Evolutionary conservation across 1,140 invertebrate species (phyloP).

Genomic region (Eciton burchellii): DNA sequence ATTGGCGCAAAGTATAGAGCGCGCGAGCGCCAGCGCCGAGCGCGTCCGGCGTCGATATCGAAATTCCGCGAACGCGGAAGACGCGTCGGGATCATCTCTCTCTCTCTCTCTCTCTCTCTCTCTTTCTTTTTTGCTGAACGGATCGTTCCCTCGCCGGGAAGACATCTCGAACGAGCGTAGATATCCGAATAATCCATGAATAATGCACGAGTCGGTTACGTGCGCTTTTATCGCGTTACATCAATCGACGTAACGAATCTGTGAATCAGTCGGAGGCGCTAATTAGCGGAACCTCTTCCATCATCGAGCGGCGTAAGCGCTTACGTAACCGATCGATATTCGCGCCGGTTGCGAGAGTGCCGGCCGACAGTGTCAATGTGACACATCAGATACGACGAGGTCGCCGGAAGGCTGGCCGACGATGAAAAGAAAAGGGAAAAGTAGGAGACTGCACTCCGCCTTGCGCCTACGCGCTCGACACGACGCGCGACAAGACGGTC

Average conservation of each 20-base stretch:
- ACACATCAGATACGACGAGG: neutral
- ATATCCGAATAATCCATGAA: neutral
- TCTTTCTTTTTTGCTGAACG: neutral
- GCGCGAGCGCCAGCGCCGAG: neutral
- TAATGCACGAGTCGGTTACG: neutral
- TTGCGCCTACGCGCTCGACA: conserved; percentile 70
- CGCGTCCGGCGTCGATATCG: conserved; percentile 24
- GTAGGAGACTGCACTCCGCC: conserved; percentile 57
- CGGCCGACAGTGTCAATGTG: neutral
- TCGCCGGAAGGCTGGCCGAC: neutral
- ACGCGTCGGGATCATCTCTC: neutral
- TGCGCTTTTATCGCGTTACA: too few relatives aligned
- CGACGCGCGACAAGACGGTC: conserved; percentile 65
- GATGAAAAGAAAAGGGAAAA: conserved; percentile 57
- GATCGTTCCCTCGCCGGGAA: neutral
- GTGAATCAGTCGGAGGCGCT: too few relatives aligned
- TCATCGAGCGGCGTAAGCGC: too few relatives aligned
- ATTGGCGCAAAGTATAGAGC: conserved; percentile 58
- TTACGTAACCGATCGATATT: neutral
- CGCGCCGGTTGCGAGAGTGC: too few relatives aligned
- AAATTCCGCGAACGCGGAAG: conserved; percentile 46
- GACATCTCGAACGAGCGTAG: neutral
- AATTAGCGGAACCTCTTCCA: too few relatives aligned
- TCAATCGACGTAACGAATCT: too few relatives aligned
- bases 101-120: too few relatives aligned